A percentile compares a stretch with the other conserved stretches of the same genome.
Conservation (phyloP, 2,888 invertebrate genomes). For the Anarsia innoxiella region DNA sequence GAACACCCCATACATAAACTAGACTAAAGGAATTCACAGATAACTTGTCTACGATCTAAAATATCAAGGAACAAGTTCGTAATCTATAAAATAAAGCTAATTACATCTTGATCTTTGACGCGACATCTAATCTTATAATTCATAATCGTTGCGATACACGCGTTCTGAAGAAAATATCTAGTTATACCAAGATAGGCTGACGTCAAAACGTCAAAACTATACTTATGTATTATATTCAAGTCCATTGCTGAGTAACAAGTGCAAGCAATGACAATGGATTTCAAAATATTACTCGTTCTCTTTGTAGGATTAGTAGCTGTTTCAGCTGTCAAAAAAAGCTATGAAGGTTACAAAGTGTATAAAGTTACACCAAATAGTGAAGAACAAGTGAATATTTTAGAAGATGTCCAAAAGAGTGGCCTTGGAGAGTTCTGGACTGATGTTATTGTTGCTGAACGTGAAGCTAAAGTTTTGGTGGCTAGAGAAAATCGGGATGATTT, state of each 20-base stretch:
- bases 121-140: too few relatives aligned
- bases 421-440: conserved; percentile 54
- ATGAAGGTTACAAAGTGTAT: conserved; percentile 76
- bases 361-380: conserved; percentile 64
- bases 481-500: conserved; percentile 33
- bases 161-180: too few relatives aligned
- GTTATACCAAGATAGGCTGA: too few relatives aligned
- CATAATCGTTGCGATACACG: too few relatives aligned
- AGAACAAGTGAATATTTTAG: conserved; percentile 61
- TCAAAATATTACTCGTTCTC: conserved; percentile 21
- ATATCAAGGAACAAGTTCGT: too few relatives aligned
- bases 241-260: background rate
- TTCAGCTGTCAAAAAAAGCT: conserved; percentile 37
- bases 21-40: too few relatives aligned
- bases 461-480: conserved; percentile 45
- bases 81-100: too few relatives aligned
- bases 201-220: too few relatives aligned
- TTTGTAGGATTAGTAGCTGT: conserved; percentile 19
- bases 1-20: too few relatives aligned
- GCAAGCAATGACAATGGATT: conserved; percentile 27
- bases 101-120: too few relatives aligned
- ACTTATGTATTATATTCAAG: too few relatives aligned
- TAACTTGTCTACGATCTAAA: too few relatives aligned
- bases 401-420: conserved; percentile 49
- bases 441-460: conserved; percentile 40